A percentile compares a stretch with the other conserved stretches of the same genome.
Conservation (phyloP, 2,888 invertebrate species). For the Aproaerema taeniolella region DNA sequence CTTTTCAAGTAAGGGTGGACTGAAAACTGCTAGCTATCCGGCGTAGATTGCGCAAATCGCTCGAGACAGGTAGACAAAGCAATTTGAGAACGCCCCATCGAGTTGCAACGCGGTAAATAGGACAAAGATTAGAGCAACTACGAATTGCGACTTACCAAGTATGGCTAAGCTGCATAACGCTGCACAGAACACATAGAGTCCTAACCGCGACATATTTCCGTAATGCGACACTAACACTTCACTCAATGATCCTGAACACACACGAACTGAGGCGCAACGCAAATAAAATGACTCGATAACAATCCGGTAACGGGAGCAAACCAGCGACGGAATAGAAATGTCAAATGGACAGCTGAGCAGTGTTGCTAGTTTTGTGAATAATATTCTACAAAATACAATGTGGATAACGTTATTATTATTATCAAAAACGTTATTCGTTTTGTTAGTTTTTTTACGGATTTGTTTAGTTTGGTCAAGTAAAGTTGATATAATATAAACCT, state of each 20-base stretch:
- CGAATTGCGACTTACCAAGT: constrained; percentile 45
- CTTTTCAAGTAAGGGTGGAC: too few relatives aligned
- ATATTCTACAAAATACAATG: too few relatives aligned
- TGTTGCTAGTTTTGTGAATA: constrained; percentile 28
- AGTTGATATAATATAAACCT: too few relatives aligned
- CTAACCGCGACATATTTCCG: constrained; percentile 46
- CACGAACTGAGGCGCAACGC: constrained; percentile 42
- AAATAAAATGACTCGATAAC: constrained; percentile 38
- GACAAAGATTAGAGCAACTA: constrained; percentile 39
- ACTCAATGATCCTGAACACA: constrained; percentile 27
- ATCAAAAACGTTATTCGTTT: too few relatives aligned
- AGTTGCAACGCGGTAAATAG: constrained; percentile 34
- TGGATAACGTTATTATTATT: too few relatives aligned
- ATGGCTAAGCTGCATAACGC: constrained; percentile 47
- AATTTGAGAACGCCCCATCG: constrained; percentile 13
- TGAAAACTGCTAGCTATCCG: too few relatives aligned
- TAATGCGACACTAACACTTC: constrained; percentile 23
- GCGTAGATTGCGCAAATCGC: constrained; percentile 17
- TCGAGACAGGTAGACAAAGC: constrained; percentile 6
- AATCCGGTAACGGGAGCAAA: constrained; percentile 31
- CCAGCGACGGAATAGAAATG: constrained; percentile 29
- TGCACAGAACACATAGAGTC: constrained; percentile 46
- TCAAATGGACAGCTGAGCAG: constrained; percentile 45
- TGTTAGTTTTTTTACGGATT: too few relatives aligned
- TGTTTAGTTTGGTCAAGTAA: too few relatives aligned